Conservation (phyloP, 92 coral and sea anemone genomes). For the Chrysogorgia sp. region DNA sequence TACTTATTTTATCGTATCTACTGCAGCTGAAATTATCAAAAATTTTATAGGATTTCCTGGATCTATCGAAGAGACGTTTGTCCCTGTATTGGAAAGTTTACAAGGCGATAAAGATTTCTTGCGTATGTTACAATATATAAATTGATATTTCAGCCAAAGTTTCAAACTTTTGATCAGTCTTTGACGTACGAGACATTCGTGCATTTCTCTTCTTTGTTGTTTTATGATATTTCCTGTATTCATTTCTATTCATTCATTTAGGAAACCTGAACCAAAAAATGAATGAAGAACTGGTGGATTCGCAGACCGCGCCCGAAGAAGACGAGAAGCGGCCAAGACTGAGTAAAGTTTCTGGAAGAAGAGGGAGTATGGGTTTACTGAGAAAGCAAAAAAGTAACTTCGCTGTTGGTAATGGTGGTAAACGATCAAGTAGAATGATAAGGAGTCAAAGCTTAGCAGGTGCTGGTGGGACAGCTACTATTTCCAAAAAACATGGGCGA, state of each 20-base stretch:
- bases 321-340: background rate
- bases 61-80: conserved; percentile 58
- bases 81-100: conserved; percentile 80
- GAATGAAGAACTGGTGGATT: background rate
- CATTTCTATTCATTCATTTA: background rate
- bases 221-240: background rate
- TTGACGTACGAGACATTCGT: background rate
- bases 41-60: conserved; percentile 41
- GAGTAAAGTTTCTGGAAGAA: background rate
- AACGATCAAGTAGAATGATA: background rate
- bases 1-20: background rate
- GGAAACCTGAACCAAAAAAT: conserved; percentile 25
- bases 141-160: background rate
- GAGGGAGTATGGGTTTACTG: background rate
- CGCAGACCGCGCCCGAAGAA: conserved; percentile 10
- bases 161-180: no score
- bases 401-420: background rate
- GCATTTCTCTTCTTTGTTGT: background rate
- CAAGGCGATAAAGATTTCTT: conserved; percentile 77
- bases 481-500: background rate
- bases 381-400: background rate
- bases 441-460: conserved; percentile 2
- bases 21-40: background rate
- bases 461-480: background rate
- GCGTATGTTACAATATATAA: conserved; percentile 49